Evolutionary conservation across 1,140 invertebrate genomes (phyloP), one percentile per base, ranked within the genome.

Genomic region (Saccostrea cuccullata): DNA sequence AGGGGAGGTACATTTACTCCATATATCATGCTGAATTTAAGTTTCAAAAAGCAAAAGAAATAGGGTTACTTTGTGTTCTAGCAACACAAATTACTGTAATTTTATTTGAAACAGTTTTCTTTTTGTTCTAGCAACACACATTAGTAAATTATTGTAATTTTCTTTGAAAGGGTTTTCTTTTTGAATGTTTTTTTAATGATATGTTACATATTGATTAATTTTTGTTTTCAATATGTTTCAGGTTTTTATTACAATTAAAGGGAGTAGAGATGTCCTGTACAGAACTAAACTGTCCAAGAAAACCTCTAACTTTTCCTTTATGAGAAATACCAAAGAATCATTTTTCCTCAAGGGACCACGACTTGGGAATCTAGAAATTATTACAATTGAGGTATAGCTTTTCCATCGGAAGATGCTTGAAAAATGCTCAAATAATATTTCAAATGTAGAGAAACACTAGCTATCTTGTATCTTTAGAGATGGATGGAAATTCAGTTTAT

Each of bases 221-320:
- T 17, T n/a, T 20, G 17, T n/a, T 20, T 11, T 82, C 85, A 13
- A 55, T 84, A 47, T 84, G 20, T 91, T 91, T 64, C 86, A 94
- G 93, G 92, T 94, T 30, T 92, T 86, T 77, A 90, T 94, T 36
- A 91, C 91, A 17, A 91, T 94, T 15, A 92, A 91, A 70, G 93
- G 93, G 13, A 90, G 87, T 70, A 77, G 87, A 88, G 91, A 92
- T 87, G 83, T 90, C 5, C 55, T 94, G 36, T 85, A 91, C 55
- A 91, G 91, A 47, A 92, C 90, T 6, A 87, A 91, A 64, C 83
- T 94, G 12, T 90, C 77, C 6, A 92, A 92, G 84, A 90, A 90
- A 12, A 91, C 88, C 30, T 56, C 86, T 6, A 91, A 90, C 36
- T 91, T 93, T 87, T 90, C 90, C n/a, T 94, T 93, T 90, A 87